Conservation (phyloP, 2,797 vertebrate species). For the Cheirogaleus major region DNA sequence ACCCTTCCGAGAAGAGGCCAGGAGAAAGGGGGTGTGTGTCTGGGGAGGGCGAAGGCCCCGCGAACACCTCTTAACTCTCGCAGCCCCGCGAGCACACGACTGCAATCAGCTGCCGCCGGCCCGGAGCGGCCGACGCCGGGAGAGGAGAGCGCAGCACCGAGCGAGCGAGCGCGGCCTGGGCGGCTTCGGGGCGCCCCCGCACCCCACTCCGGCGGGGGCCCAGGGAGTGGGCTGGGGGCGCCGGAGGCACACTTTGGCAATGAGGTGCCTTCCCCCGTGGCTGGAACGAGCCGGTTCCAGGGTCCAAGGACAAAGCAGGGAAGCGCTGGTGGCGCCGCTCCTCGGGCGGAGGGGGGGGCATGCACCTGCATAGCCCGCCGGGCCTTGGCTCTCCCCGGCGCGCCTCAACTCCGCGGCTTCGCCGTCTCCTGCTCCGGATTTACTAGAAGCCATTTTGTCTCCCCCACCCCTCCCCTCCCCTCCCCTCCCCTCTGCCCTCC, state of each 20-base stretch:
- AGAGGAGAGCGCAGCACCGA: slow-evolving; percentile 46
- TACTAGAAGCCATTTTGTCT: slow-evolving; percentile 94
- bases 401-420: slow-evolving; percentile 85
- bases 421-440: slow-evolving; percentile 82
- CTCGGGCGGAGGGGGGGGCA: slow-evolving; percentile 86
- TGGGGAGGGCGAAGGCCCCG: slow-evolving; percentile 66
- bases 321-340: slow-evolving; percentile 87
- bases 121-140: slow-evolving; percentile 50
- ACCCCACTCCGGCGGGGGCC: slow-evolving; percentile 3
- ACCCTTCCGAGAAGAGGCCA: slow-evolving; percentile 58
- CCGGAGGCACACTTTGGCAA: slow-evolving; percentile 82
- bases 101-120: slow-evolving; percentile 68
- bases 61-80: slow-evolving; percentile 73
- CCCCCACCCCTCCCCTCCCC: slow-evolving; percentile 59
- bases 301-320: slow-evolving; percentile 89
- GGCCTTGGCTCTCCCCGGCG: slow-evolving; percentile 89
- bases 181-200: slow-evolving; percentile 62
- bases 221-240: slow-evolving; percentile 57
- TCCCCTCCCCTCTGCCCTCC: slow-evolving; percentile 81
- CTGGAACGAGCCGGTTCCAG: slow-evolving; percentile 85
- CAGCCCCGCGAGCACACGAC: slow-evolving; percentile 63
- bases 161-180: slow-evolving; percentile 64
- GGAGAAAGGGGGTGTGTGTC: slow-evolving; percentile 81
- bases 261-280: slow-evolving; percentile 88
- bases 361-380: slow-evolving; percentile 91